phyloP scores from a whole-genome alignment of 23 tunicate genomes.

The Pegea sp. region DNA sequence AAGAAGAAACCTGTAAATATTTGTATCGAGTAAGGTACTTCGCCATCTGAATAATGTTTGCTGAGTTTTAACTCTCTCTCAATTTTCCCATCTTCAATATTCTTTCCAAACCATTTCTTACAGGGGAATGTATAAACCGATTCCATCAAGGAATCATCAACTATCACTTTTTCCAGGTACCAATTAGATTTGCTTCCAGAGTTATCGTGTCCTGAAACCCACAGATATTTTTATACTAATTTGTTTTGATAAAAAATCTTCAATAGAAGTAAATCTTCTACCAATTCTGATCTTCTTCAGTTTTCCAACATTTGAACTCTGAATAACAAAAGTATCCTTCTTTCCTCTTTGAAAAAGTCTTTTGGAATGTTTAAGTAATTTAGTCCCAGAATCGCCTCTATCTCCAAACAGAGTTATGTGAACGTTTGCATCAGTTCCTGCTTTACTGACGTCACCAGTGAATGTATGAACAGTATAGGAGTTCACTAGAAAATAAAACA shows the following conservation, averaged over 20 bases:
- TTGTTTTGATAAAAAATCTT: background rate
- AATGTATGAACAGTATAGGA: conserved; percentile 37
- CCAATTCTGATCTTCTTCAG: conserved; percentile 82
- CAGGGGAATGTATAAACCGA: conserved; percentile 69
- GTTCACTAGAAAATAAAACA: conserved; percentile 20
- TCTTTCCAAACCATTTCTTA: conserved; percentile 79
- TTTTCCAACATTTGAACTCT: conserved; percentile 70
- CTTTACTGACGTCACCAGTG: conserved; percentile 84
- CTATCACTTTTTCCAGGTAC: conserved; percentile 77
- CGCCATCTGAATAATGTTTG: conserved; percentile 25
- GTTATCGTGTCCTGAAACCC: conserved; percentile 76
- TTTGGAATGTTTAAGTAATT: conserved; percentile 39
- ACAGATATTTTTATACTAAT: background rate
- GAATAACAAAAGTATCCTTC: conserved; percentile 51
- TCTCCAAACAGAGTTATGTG: conserved; percentile 68
- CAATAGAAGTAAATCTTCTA: no score
- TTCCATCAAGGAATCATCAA: conserved; percentile 61
- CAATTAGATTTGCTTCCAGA: conserved; percentile 63
- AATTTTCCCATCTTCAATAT: conserved; percentile 85
- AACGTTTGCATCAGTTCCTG: conserved; percentile 85
- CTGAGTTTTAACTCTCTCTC: conserved; percentile 66
- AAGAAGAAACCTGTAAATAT: conserved; percentile 36
- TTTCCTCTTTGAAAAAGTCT: conserved; percentile 72
- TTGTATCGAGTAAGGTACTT: conserved; percentile 82
- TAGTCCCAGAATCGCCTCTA: conserved; percentile 76